Percentiles rank a stretch among this genome's conserved stretches.
Evolutionary conservation across 1,140 invertebrate genomes (phyloP).

Genomic region (Pollicipes pollicipes): DNA sequence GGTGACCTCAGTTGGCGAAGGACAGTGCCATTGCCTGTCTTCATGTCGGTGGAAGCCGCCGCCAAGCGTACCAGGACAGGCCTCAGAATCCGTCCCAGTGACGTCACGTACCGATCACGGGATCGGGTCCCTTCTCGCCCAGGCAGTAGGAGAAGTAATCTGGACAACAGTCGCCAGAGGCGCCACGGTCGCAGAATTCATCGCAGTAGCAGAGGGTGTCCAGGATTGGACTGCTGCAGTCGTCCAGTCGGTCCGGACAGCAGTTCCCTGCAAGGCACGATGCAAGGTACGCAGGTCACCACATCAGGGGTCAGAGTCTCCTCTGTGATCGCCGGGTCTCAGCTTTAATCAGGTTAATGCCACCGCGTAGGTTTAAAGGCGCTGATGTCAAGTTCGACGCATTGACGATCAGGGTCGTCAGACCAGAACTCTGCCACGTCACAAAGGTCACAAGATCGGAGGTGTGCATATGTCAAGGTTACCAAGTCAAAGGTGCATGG

Average conservation of each 20-base stretch:
- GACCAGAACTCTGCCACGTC: too few species aligned
- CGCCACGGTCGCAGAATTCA: conserved; percentile 59
- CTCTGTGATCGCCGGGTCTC: too few species aligned
- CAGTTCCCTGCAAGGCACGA: conserved; percentile 30
- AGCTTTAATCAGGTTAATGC: too few species aligned
- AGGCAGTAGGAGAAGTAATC: conserved; percentile 57
- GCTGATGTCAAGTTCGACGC: too few species aligned
- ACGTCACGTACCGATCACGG: background rate
- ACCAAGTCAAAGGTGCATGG: too few species aligned
- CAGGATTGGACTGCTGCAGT: conserved; percentile 52
- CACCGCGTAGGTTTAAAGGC: too few species aligned
- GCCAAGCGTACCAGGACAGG: background rate
- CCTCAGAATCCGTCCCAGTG: background rate
- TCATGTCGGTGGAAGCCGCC: too few species aligned
- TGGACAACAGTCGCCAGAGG: conserved; percentile 63
- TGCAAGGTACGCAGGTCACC: too few species aligned
- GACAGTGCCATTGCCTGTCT: background rate
- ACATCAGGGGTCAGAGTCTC: conserved; percentile 29
- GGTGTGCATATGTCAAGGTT: too few species aligned
- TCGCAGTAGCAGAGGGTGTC: conserved; percentile 82
- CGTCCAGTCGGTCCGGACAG: conserved; percentile 48
- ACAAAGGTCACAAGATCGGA: too few species aligned
- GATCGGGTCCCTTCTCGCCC: conserved; percentile 24
- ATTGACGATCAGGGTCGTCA: too few species aligned
- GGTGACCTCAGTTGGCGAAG: background rate